Percentiles rank a stretch among this genome's conserved stretches.
These are phyloP conservation scores for Glossosoma conforme DNA, from an alignment of 1,140 invertebrate species.

Conservation along the genomic window DNA sequence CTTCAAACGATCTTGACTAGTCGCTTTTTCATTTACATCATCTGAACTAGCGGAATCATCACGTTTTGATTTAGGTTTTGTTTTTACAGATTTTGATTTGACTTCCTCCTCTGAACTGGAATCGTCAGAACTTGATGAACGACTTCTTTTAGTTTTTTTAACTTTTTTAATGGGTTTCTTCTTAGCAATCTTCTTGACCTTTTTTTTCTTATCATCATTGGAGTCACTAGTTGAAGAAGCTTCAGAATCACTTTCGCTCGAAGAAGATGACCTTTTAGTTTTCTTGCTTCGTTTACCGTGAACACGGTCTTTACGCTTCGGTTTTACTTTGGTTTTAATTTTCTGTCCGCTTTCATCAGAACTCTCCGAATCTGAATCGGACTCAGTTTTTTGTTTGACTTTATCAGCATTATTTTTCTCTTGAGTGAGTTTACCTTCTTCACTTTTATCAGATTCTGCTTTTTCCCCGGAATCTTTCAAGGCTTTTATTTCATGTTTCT, in stretches of 20 bases:
- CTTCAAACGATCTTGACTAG: constrained; percentile 35
- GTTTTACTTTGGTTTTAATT: constrained; percentile 47
- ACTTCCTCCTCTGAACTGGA: constrained; percentile 58
- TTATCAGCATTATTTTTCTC: constrained; percentile 15
- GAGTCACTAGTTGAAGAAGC: constrained; percentile 57
- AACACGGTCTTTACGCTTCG: constrained; percentile 45
- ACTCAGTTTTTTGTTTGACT: constrained; percentile 40
- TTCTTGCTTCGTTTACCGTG: constrained; percentile 50
- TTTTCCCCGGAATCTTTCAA: constrained; percentile 42
- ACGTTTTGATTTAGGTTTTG: constrained; percentile 44
- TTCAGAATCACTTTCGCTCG: constrained; percentile 56
- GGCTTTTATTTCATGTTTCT: constrained; percentile 65
- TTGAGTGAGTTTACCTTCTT: constrained; percentile 7
- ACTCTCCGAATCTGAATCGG: constrained; percentile 44
- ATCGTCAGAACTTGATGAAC: constrained; percentile 50
- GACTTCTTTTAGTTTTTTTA: constrained; percentile 44
- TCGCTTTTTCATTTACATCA: constrained; percentile 9
- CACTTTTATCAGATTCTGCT: constrained; percentile 33
- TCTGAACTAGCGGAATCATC: constrained; percentile 26
- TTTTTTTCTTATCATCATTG: constrained; percentile 59
- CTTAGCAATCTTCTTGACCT: constrained; percentile 50
- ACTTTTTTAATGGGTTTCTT: constrained; percentile 48
- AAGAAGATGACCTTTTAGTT: constrained; percentile 45
- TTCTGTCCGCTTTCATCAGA: constrained; percentile 45
- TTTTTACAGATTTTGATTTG: constrained; percentile 49